Base-by-base conservation (phyloP, 2,797 vertebrate species). In the Lutjanus campechanus region DNA sequence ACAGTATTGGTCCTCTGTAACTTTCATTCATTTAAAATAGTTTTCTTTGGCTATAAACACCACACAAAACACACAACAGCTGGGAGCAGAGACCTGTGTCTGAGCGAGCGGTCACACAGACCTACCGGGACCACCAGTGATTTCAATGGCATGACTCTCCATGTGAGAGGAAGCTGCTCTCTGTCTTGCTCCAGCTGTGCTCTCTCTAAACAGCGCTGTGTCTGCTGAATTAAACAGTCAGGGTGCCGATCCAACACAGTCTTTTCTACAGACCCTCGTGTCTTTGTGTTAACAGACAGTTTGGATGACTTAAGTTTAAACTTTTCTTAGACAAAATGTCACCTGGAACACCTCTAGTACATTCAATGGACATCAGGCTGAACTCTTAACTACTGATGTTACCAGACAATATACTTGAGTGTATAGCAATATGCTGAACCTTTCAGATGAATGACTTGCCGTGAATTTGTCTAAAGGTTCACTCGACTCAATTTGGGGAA, bases 31-130 rank as follows among this genome's bases (percentile, higher is more conserved):
- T 72, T 69, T 46, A 63, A 60, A 79, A 82, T 7, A 29, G 67
- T 88, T 83, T 62, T 88, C 86, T 92, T 93, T 93, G 87, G 89
- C 87, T 93, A 91, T 62, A 83, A 77, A 88, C 78, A 65, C 46
- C 41, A 54, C 60, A 72, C 56, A 47, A 51, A 12, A 12, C 29
- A 36, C 29, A 36, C 29, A 36, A n/a, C 81, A 83, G 76, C 79
- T 78, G 53, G 66, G 54, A 75, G 75, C 70, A 13, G 54, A 84
- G 79, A 75, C 29, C n/a, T 20, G 46, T 62, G 61, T 62, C 11
- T 29, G 60, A 72, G 15, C 9, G 43, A 36, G 13, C 44, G 1
- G 20, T 25, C 25, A 4, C 59, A 22, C 65, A 15, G 15, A 50
- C 0, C 47, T 6, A 25, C 50, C 46, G 1, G 69, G 36, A 22